Evolutionary conservation across 2,888 invertebrate genomes (phyloP), one percentile per base, ranked within the genome.

Genomic region (Lymantria monacha): DNA sequence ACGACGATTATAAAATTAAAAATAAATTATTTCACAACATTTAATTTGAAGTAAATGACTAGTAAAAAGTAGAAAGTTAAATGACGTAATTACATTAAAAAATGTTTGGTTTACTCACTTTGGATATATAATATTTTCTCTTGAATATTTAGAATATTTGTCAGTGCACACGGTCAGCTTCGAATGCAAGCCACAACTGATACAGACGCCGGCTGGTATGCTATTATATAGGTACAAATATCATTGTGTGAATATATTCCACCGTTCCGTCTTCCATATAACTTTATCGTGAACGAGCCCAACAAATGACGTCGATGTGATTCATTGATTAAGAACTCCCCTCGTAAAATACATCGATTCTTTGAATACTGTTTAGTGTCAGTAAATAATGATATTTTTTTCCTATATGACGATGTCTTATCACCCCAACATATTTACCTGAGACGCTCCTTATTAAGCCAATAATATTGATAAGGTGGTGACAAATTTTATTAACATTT

Each of bases 151-250:
- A n/a, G 7, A n/a, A n/a, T 38, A 38, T 38, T 7, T 38, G 41
- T 12, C 22, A 38, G 12, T 42, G 30, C 45, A 54, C 57, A 58
- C 59, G 55, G 53, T 13, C 55, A 48, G 33, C 30, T 49, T 51
- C 46, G 22, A 46, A 10, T 44, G n/a, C 46, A 43, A 42, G 12
- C 15, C 33, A 30, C 46, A 13, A 63, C 61, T 69, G 57, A 48
- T 56, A 44, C 51, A 36, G 31, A 3, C n/a, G 37, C 44, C 48
- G 53, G 51, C 51, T 45, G 45, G 44, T 33, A 41, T 55, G 44
- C 53, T 38, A 46, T 59, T 68, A 52, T 67, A 69, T 67, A 22
- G 22, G 3, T 22, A 69, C 49, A 37, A 50, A 53, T 30, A 45
- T 43, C 3, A 14, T 38, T 9, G 15, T 53, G 30, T 9, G 7